Evolutionary conservation across 2,797 vertebrate species (phyloP).

Genomic region (Coendou prehensilis): DNA sequence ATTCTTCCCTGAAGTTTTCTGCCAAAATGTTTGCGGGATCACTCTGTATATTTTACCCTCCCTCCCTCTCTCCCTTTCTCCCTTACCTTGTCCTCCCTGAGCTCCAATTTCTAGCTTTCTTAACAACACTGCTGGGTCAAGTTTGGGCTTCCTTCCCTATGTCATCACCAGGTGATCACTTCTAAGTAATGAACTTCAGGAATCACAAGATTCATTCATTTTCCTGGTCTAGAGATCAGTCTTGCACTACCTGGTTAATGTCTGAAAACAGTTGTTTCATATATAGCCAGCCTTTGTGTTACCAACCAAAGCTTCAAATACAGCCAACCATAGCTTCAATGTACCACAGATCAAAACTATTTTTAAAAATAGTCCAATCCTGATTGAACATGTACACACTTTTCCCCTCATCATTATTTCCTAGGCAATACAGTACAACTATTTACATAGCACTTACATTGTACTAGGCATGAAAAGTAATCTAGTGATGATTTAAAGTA

Average conservation of each 20-base stretch:
- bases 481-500: neutral
- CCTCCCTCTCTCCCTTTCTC: neutral
- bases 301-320: neutral
- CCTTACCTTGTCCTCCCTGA: neutral
- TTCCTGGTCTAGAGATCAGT: neutral
- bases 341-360: neutral
- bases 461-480: neutral
- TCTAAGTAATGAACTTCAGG: neutral
- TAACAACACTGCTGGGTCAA: neutral
- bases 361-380: neutral
- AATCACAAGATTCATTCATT: neutral
- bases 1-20: constrained; percentile 1
- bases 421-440: neutral
- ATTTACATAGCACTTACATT: neutral
- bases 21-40: neutral
- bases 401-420: neutral
- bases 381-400: neutral
- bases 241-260: neutral
- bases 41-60: neutral
- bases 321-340: neutral
- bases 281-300: too few relatives aligned
- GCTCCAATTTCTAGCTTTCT: constrained; percentile 6
- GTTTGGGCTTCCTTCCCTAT: neutral
- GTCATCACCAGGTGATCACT: neutral
- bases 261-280: neutral